phyloP scores from a whole-genome alignment of 2,113 vertebrate genomes.

The Castor canadensis region DNA sequence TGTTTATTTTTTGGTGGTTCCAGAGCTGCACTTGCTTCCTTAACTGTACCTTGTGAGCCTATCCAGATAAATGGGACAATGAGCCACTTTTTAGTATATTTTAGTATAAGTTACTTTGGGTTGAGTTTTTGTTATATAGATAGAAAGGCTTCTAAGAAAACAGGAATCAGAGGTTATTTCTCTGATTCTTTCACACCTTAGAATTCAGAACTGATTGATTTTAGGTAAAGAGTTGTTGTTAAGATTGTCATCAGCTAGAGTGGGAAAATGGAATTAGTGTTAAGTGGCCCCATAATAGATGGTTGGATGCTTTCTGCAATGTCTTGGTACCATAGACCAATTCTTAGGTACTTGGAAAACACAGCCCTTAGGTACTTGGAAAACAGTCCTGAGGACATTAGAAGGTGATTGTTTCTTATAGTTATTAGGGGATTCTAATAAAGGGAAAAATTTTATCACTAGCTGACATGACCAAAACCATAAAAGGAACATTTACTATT shows the following conservation, averaged over 20 bases:
- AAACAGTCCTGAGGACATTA: background rate
- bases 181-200: too few relatives aligned
- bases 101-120: background rate
- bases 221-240: background rate
- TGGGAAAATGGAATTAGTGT: background rate
- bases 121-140: background rate
- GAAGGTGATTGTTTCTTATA: background rate
- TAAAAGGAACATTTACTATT: background rate
- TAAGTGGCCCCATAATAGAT: background rate
- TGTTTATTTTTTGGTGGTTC: background rate
- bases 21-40: background rate
- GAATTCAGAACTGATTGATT: constrained; percentile 1
- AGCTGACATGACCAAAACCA: background rate
- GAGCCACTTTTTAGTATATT: too few relatives aligned
- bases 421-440: background rate
- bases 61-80: background rate
- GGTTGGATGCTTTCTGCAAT: background rate
- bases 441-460: background rate
- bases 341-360: background rate
- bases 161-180: background rate
- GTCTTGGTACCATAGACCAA: background rate
- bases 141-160: background rate
- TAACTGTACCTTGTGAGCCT: background rate
- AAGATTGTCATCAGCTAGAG: background rate
- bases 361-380: background rate